Evolutionary conservation across 2,888 invertebrate species (phyloP), one percentile per base, ranked within the genome.

Genomic region (Clivina fossor): DNA sequence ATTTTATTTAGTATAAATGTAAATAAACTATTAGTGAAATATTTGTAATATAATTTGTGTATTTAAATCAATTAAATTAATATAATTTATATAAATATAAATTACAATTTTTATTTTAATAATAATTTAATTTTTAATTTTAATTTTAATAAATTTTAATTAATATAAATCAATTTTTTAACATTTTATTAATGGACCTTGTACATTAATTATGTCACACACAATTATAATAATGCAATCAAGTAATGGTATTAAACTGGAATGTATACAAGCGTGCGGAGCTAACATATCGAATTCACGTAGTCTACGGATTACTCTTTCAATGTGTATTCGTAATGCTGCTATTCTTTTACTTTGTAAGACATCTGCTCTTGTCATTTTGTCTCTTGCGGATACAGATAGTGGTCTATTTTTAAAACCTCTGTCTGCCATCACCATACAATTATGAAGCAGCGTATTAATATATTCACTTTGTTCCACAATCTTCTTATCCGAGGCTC

Each of bases 41-140:
- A n/a, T 11, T 32, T n/a, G 16, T 5, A 11, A 11, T 32, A 7
- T 32, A 11, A 4, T 32, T 7, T 32, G n/a, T 32, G 26, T 26
- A 26, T 9, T 5, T 33, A 11, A 9, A 9, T 9, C 13, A 33
- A 33, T 5, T 8, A 33, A 33, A 33, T 9, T 9, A 11, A n/a
- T n/a, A n/a, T n/a, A 33, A 33, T 11, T 33, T 5, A 33, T 18
- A 38, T 5, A 38, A 16, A 38, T 15, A 16, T 38, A 38, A n/a
- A n/a, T n/a, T n/a, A n/a, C n/a, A n/a, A n/a, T n/a, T n/a, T n/a
- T n/a, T n/a, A n/a, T n/a, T n/a, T n/a, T n/a, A n/a, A n/a, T n/a
- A n/a, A n/a, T n/a, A n/a, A n/a, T n/a, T 59, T 62, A 54, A 65
- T 62, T n/a, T 38, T 18, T 35, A 63, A 65, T 38, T 15, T 13